These are phyloP conservation scores for Asobara japonica DNA, from an alignment of 1,140 invertebrate species.

Conservation along the genomic window DNA sequence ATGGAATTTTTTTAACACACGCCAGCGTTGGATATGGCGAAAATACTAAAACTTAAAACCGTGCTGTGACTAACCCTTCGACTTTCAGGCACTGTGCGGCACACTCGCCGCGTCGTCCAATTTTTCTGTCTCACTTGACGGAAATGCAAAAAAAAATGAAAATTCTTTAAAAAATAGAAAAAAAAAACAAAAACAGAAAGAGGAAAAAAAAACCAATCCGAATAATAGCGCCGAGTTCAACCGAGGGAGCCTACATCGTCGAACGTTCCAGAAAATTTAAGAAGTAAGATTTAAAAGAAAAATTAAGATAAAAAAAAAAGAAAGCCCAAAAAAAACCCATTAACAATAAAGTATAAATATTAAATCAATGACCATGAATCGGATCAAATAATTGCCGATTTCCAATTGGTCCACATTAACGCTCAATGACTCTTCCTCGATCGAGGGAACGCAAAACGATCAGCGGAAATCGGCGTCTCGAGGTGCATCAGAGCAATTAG, in stretches of 20 bases:
- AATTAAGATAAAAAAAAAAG: constrained; percentile 8
- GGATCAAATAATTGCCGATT: constrained; percentile 7
- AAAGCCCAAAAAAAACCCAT: neutral
- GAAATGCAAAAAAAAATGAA: constrained; percentile 26
- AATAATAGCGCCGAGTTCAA: constrained; percentile 1
- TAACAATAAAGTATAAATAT: constrained; percentile 21
- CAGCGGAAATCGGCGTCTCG: constrained; percentile 20
- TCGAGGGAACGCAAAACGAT: constrained; percentile 31
- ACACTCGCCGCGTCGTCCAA: constrained; percentile 36
- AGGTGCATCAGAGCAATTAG: neutral
- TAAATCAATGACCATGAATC: constrained; percentile 27
- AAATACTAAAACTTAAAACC: constrained; percentile 38
- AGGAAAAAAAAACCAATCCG: too few relatives aligned
- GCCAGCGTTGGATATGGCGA: neutral
- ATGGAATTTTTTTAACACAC: neutral
- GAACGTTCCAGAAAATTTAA: neutral
- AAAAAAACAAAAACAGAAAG: constrained; percentile 4
- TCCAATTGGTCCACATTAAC: constrained; percentile 26
- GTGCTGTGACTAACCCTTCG: constrained; percentile 43
- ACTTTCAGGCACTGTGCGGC: constrained; percentile 39
- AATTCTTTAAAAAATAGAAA: constrained; percentile 4
- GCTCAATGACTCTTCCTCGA: constrained; percentile 34
- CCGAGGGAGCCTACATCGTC: constrained; percentile 14
- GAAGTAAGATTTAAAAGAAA: neutral
- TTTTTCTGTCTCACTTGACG: neutral